phyloP scores from a whole-genome alignment of 2,888 invertebrate species.

The Lysandra coridon region DNA sequence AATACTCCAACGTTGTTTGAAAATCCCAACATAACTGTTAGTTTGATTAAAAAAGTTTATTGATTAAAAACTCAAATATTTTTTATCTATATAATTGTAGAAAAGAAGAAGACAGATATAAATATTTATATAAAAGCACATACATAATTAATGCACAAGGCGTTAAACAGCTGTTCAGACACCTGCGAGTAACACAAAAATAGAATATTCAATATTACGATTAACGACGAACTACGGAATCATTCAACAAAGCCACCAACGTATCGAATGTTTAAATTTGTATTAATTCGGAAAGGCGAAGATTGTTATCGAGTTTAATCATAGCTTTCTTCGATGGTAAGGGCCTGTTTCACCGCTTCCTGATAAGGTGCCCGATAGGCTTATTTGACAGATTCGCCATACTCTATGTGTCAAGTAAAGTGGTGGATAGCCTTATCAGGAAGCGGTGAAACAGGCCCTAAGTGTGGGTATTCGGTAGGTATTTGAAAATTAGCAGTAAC shows the following conservation, averaged over 20 bases:
- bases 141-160: neutral
- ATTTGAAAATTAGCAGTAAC: no score
- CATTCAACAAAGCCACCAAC: neutral
- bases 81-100: neutral
- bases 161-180: neutral
- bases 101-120: neutral
- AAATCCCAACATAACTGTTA: no score
- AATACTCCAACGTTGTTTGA: no score
- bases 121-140: neutral
- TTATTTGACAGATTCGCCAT: no score
- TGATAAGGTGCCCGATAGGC: no score
- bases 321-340: neutral
- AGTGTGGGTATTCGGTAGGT: no score
- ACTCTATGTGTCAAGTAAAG: no score
- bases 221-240: neutral
- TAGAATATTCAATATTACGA: neutral
- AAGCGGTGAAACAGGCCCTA: no score
- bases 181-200: conserved; percentile 4
- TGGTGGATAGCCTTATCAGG: no score
- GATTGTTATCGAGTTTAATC: neutral
- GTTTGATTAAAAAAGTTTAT: no score
- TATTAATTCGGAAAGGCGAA: neutral
- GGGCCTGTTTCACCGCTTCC: no score
- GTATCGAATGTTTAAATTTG: conserved; percentile 33
- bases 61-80: neutral